Percentiles rank a stretch among this genome's conserved stretches.
These are phyloP conservation scores for Pelobates cultripes DNA, from an alignment of 2,797 vertebrate species.

Conservation along the genomic window DNA sequence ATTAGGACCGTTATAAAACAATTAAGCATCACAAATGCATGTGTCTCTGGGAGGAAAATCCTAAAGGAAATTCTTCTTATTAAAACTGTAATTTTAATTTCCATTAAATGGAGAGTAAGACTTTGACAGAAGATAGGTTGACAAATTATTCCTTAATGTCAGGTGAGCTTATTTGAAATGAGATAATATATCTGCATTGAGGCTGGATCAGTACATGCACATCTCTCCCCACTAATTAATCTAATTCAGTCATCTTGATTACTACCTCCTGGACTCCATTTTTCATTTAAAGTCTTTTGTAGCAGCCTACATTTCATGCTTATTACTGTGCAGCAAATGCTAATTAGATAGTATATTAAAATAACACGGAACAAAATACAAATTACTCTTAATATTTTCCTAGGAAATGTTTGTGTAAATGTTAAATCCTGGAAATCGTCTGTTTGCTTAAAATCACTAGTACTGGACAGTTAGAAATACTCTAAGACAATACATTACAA, in stretches of 20 bases:
- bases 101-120: slow-evolving; percentile 82
- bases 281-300: slow-evolving; percentile 69
- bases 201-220: slow-evolving; percentile 74
- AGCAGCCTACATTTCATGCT: slow-evolving; percentile 78
- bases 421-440: slow-evolving; percentile 38
- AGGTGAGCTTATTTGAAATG: slow-evolving; percentile 80
- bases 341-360: slow-evolving; percentile 77
- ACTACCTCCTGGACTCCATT: slow-evolving; percentile 77
- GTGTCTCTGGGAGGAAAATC: slow-evolving; percentile 78
- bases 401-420: slow-evolving; percentile 39
- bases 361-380: slow-evolving; percentile 61
- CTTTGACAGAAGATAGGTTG: slow-evolving; percentile 77
- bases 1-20: slow-evolving; percentile 83
- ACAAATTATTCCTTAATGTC: slow-evolving; percentile 85
- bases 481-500: no score
- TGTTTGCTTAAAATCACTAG: slow-evolving; percentile 10
- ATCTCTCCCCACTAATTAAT: slow-evolving; percentile 79
- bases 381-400: slow-evolving; percentile 59
- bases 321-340: slow-evolving; percentile 83
- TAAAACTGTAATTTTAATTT: slow-evolving; percentile 85
- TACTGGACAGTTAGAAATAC: not conserved
- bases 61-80: slow-evolving; percentile 83
- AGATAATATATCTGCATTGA: slow-evolving; percentile 76
- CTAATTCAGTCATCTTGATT: slow-evolving; percentile 84
- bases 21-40: slow-evolving; percentile 80